Percentiles rank a stretch among this genome's conserved stretches.
phyloP scores from a whole-genome alignment of 2,113 vertebrate species.

The Petroica traversi region DNA sequence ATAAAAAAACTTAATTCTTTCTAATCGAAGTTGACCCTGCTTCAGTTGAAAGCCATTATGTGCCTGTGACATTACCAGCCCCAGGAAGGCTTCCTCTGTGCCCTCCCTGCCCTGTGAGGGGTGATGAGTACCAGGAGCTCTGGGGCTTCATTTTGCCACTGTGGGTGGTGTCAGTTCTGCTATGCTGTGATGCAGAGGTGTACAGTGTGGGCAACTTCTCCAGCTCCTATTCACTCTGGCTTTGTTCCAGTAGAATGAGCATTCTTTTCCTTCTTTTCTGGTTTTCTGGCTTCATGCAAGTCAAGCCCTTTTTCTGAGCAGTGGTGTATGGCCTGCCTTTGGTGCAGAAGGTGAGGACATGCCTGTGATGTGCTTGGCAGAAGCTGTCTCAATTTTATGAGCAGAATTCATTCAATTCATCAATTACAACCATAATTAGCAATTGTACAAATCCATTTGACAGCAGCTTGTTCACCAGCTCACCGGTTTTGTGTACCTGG shows the following conservation, averaged over 20 bases:
- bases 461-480: not conserved
- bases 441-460: not conserved
- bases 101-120: not conserved
- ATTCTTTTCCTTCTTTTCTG: not conserved
- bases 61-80: not conserved
- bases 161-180: not conserved
- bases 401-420: not conserved
- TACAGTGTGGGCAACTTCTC: not conserved
- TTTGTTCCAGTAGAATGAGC: not conserved
- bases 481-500: not conserved
- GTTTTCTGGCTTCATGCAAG: not conserved
- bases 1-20: not conserved
- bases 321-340: not conserved
- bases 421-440: not conserved
- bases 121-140: not conserved
- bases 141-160: accelerated
- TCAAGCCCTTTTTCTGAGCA: not conserved
- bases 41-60: not conserved
- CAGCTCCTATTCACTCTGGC: not conserved
- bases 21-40: not conserved
- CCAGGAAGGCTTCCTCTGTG: not conserved
- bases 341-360: not conserved
- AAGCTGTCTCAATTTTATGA: not conserved
- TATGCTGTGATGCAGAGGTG: not conserved
- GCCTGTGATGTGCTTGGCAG: not conserved